phyloP scores from a whole-genome alignment of 2,797 vertebrate genomes.

The Sebastes matsubarae region DNA sequence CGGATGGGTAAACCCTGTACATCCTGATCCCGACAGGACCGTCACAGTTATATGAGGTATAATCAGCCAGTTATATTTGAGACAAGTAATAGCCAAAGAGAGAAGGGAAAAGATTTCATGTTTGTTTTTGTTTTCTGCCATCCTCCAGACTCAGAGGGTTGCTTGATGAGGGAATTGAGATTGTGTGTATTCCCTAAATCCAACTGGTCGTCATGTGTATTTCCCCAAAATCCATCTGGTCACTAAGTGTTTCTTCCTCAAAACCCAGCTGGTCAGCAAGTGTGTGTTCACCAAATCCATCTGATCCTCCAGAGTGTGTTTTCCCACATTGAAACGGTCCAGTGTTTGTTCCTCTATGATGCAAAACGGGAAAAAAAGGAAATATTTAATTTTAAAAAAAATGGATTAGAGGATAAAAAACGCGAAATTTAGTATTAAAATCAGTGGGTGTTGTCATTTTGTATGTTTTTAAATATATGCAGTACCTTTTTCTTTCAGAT shows the following conservation, averaged over 20 bases:
- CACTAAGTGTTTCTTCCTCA: slow-evolving; percentile 52
- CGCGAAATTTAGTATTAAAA: neutral
- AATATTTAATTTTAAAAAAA: neutral
- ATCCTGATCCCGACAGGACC: slow-evolving; percentile 52
- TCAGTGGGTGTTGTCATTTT: neutral
- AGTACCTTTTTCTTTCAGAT: slow-evolving; percentile 1
- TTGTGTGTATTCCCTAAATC: slow-evolving; percentile 48
- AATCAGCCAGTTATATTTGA: slow-evolving; percentile 44
- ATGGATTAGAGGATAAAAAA: neutral
- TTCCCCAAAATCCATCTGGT: slow-evolving; percentile 72
- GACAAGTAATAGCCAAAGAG: slow-evolving; percentile 25
- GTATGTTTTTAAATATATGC: neutral
- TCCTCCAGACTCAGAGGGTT: slow-evolving; percentile 35
- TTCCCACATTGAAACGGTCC: neutral
- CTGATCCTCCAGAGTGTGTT: slow-evolving; percentile 51
- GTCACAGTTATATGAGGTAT: slow-evolving; percentile 30
- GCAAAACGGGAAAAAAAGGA: neutral
- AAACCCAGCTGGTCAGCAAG: slow-evolving; percentile 63
- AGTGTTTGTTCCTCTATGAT: slow-evolving; percentile 18
- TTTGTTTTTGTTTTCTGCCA: slow-evolving; percentile 40
- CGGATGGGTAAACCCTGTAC: slow-evolving; percentile 41
- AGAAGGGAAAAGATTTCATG: slow-evolving; percentile 27
- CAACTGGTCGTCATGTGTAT: slow-evolving; percentile 60
- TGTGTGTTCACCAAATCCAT: slow-evolving; percentile 65
- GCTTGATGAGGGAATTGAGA: slow-evolving; percentile 36